These are phyloP conservation scores for Pentalonia nigronervosa DNA, from an alignment of 1,140 invertebrate genomes.

Conservation along the genomic window DNA sequence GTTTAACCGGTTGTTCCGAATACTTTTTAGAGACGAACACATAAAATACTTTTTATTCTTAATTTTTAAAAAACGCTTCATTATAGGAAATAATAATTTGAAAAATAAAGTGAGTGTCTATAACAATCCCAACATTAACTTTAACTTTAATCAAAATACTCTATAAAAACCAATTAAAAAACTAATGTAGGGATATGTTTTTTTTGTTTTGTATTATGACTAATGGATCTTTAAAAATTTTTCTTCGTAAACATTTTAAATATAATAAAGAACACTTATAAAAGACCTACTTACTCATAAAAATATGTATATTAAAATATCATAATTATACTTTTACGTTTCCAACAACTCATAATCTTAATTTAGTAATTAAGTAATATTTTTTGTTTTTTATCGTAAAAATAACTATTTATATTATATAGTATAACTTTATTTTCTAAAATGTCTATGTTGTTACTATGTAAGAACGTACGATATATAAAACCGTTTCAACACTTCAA, in stretches of 20 bases:
- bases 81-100: background rate
- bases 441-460: background rate
- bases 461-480: background rate
- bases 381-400: background rate
- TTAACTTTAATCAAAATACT: background rate
- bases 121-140: background rate
- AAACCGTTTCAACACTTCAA: background rate
- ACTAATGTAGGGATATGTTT: background rate
- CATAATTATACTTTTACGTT: background rate
- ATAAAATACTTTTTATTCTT: constrained; percentile 32
- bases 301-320: background rate
- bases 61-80: background rate
- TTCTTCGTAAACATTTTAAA: background rate
- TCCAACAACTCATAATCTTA: background rate
- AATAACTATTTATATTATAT: background rate
- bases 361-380: background rate
- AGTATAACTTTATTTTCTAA: background rate
- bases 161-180: background rate
- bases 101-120: background rate
- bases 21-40: constrained; percentile 30
- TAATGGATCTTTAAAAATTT: background rate
- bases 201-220: background rate
- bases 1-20: constrained; percentile 55
- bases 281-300: background rate
- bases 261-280: background rate